Base-by-base conservation (phyloP, 2,888 invertebrate genomes). In the Acleris holmiana region DNA sequence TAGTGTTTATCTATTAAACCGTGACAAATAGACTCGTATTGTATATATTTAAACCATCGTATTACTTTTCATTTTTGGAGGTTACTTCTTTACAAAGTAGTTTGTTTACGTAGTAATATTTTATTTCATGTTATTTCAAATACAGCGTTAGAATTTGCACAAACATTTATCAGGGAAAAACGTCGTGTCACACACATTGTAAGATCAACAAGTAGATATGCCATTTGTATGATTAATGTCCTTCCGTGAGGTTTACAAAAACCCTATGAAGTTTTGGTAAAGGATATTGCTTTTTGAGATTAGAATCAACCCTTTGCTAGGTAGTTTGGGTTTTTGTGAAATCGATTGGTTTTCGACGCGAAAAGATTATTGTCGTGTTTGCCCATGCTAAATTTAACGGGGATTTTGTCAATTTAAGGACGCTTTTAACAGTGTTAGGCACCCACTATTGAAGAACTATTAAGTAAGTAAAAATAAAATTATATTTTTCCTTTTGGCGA, bases 261-360 rank as follows among this genome's bases (percentile, higher is more conserved):
- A 55, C 60, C 47, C 55, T 61, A 58, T 58, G 57, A 65, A 58
- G 55, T 60, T 61, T 53, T 41, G 62, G 77, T 73, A 81, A 79
- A 83, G 86, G 87, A 89, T 87, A 89, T 89, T 88, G 82, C 86
- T 77, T 83, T 81, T 69, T 71, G 69, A 79, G 88, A 89, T 88
- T 83, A 75, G 71, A 73, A 88, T 88, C 88, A 77, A 73, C 76
- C 76, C 76, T 75, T 76, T 72, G 76, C 75, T 74, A 73, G n/a
- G n/a, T n/a, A n/a, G 72, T 69, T 70, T 68, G 56, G 50, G 41
- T 46, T 62, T 66, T 67, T 57, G 40, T 29, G 61, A 60, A 67
- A 66, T 59, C 55, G 65, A 53, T 63, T 60, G 35, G 53, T 54
- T 61, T 51, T 18, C 29, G 51, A 41, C 57, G 23, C 29, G 51